phyloP scores from a whole-genome alignment of 2,113 vertebrate species.

The Clarias gariepinus region DNA sequence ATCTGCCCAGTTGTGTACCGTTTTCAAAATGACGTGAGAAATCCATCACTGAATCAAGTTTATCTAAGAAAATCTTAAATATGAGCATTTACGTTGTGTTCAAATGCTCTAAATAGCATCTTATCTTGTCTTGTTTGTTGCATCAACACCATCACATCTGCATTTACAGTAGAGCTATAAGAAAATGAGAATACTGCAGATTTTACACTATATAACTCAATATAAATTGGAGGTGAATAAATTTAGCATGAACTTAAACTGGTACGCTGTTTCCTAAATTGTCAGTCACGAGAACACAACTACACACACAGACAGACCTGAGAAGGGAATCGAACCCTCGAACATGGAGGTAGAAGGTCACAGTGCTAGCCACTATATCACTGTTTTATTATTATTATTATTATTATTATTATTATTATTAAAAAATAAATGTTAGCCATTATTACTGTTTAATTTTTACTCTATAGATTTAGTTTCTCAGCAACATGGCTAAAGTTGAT shows the following conservation, averaged over 20 bases:
- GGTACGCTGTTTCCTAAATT: not conserved
- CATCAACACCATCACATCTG: not conserved
- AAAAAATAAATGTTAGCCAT: too few species aligned
- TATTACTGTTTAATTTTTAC: not conserved
- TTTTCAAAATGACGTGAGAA: not conserved
- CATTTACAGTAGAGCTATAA: not conserved
- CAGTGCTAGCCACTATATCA: too few species aligned
- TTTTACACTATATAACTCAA: not conserved
- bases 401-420: too few species aligned
- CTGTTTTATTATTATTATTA: too few species aligned
- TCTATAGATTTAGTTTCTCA: not conserved
- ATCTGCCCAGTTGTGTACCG: not conserved
- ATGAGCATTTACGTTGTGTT: not conserved
- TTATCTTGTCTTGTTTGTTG: not conserved
- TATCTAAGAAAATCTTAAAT: not conserved
- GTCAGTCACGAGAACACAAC: not conserved
- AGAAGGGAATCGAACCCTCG: too few species aligned
- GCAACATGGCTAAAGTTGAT: not conserved
- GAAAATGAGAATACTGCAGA: not conserved
- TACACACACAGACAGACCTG: too few species aligned
- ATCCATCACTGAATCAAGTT: not conserved
- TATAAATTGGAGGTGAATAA: not conserved
- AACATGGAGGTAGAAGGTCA: too few species aligned
- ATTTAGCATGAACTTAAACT: not conserved
- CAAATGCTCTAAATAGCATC: not conserved